A percentile compares a stretch with the other conserved stretches of the same genome.
Evolutionary conservation across 2,797 vertebrate species (phyloP).

Genomic region (Enteromius fasciolatus): DNA sequence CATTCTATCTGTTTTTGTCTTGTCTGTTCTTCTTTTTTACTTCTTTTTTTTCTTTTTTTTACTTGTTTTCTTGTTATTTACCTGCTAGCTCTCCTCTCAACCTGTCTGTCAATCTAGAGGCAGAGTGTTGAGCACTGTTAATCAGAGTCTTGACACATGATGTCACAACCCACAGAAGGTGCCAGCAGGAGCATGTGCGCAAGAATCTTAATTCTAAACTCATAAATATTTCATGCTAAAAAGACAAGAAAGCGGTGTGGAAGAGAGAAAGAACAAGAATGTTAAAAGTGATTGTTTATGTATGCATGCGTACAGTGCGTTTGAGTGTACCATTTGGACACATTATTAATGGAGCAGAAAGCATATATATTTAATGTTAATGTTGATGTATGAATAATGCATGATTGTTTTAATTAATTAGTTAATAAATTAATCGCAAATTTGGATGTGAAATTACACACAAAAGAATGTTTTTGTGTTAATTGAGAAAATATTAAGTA

Average conservation of each 20-base stretch:
- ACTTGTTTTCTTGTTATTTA: constrained; percentile 33
- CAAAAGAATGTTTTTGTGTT: too few relatives aligned
- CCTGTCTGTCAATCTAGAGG: constrained; percentile 46
- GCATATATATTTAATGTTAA: neutral
- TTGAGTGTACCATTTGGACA: neutral
- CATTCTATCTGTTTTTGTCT: too few relatives aligned
- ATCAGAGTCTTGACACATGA: constrained; percentile 46
- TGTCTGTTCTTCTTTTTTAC: neutral
- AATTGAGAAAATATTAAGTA: too few relatives aligned
- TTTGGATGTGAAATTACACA: too few relatives aligned
- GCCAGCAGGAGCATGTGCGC: constrained; percentile 29
- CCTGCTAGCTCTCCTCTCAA: constrained; percentile 3
- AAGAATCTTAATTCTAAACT: constrained; percentile 49
- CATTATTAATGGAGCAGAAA: constrained; percentile 1
- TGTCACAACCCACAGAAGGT: constrained; percentile 42
- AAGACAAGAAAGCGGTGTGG: constrained; percentile 20
- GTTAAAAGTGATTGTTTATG: constrained; percentile 21
- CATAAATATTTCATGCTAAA: constrained; percentile 53
- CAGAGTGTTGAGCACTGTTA: constrained; percentile 42
- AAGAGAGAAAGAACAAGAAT: constrained; percentile 21
- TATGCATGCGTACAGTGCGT: neutral
- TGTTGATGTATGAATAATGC: too few relatives aligned
- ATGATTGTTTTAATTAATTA: neutral
- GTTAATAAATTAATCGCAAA: neutral
- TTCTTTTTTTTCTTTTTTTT: neutral